Evolutionary conservation across 2,888 invertebrate genomes (phyloP), one percentile per base, ranked within the genome.

Genomic region (Perizoma flavofasciatum): DNA sequence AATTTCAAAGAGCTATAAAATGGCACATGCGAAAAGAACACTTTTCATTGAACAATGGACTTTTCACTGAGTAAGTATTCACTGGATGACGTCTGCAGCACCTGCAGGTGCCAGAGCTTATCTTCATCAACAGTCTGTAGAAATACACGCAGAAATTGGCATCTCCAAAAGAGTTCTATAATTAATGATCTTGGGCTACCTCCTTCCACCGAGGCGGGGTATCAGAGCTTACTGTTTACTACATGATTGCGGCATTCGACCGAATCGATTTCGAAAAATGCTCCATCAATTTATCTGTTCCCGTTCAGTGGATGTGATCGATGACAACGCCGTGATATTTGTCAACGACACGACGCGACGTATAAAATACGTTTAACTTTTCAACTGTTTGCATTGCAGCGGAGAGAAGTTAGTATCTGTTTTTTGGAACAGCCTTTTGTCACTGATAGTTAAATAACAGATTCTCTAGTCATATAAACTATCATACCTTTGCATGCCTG

Each of bases 241-340:
- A 32, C 41, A 6, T 35, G 7, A 61, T 55, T 47, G 34, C 51
- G 48, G 48, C 60, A 62, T 60, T 71, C 58, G 63, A 49, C 65
- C 63, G 66, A 69, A 70, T 68, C 70, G 75, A 77, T 79, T 75
- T 68, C 74, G 73, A 83, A 83, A 84, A 82, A 82, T 79, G 81
- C 78, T 79, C 79, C 78, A 78, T 81, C 81, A 83, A 83, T 83
- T 82, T 80, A 79, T 79, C 78, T 78, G 80, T 82, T 82, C 81
- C 75, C 74, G 80, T 75, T 79, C 81, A 79, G 70, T 76, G 78
- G 73, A 64, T 66, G 73, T 84, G 85, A 86, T 85, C 76, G 82
- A 86, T 84, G 82, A 79, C 80, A 77, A 70, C 68, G 65, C 54
- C 46, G 77, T 72, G 81, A 80, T 78, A 82, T 83, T 85, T 82